Conservation (phyloP, 2,888 invertebrate genomes). For the Limnephilus lunatus region DNA sequence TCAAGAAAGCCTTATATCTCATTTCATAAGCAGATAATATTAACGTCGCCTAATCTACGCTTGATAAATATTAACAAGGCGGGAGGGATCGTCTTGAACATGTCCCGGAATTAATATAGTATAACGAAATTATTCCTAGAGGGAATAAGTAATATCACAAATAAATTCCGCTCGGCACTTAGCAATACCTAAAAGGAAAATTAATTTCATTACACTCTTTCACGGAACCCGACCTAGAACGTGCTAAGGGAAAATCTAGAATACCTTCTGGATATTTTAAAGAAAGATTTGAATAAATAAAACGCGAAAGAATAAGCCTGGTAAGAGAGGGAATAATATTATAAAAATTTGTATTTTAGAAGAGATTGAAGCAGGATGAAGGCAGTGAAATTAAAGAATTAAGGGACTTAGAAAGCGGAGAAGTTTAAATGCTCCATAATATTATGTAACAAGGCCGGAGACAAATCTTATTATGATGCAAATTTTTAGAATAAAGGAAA, state of each 20-base stretch:
- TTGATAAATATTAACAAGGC: not conserved
- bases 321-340: not conserved
- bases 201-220: conserved; percentile 15
- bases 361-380: not conserved
- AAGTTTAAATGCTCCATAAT: not conserved
- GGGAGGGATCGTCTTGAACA: not conserved
- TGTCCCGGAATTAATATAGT: conserved; percentile 3
- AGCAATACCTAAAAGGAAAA: conserved; percentile 27
- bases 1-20: not conserved
- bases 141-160: conserved; percentile 2
- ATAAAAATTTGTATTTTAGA: not conserved
- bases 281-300: not conserved
- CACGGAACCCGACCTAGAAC: not conserved
- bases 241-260: not conserved
- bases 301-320: not conserved
- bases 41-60: not conserved
- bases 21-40: not conserved
- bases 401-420: not conserved
- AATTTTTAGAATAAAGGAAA: not conserved
- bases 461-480: not conserved
- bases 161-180: not conserved
- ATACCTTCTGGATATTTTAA: not conserved
- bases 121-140: conserved; percentile 15
- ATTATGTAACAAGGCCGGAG: not conserved
- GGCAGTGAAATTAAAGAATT: not conserved